Conservation (phyloP, 2,797 vertebrate species). For the Acrossocheilus wenchowensis region DNA sequence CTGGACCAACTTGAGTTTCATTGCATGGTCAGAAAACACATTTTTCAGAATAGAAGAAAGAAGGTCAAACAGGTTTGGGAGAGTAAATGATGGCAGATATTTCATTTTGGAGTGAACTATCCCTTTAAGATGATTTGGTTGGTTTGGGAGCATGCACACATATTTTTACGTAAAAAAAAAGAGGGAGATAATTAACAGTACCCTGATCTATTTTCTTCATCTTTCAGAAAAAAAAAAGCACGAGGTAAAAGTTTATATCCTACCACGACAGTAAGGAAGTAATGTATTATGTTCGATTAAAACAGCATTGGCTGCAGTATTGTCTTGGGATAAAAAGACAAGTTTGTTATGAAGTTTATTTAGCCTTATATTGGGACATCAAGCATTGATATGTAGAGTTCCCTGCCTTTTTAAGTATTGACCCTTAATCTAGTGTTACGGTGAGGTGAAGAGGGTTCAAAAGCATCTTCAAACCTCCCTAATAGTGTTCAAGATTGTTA, state of each 20-base stretch:
- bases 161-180: not conserved
- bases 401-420: constrained; percentile 43
- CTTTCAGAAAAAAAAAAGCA: not conserved
- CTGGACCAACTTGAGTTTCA: not conserved
- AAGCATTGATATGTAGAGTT: constrained; percentile 41
- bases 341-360: constrained; percentile 36
- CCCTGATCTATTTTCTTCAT: not conserved
- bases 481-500: constrained; percentile 42
- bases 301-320: constrained; percentile 48
- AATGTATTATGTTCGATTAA: constrained; percentile 21
- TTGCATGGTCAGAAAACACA: not conserved
- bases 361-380: constrained; percentile 39
- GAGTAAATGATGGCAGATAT: not conserved
- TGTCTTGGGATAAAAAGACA: constrained; percentile 29
- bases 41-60: not conserved
- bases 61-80: not conserved
- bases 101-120: not conserved
- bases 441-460: constrained; percentile 19
- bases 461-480: constrained; percentile 26
- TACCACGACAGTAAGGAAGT: constrained; percentile 29
- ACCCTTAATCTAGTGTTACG: constrained; percentile 32
- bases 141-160: not conserved
- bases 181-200: not conserved
- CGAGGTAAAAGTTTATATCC: constrained; percentile 11
- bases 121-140: constrained; percentile 1